Conservation (phyloP, 2,888 invertebrate genomes). For the Bugula neritina region DNA sequence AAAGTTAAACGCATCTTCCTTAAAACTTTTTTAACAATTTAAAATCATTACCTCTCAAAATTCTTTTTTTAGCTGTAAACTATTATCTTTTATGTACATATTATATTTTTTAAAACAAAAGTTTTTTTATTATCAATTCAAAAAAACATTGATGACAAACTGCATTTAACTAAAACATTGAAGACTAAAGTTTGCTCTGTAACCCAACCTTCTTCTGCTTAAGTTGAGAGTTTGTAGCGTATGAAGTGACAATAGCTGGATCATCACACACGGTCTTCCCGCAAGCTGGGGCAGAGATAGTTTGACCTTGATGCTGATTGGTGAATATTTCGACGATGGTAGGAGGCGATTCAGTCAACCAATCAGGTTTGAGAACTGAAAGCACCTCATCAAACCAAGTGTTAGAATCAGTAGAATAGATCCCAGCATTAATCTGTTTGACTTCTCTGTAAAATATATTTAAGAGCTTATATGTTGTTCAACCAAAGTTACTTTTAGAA, state of each 20-base stretch:
- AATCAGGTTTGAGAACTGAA: not conserved
- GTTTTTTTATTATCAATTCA: too few relatives aligned
- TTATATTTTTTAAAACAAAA: too few relatives aligned
- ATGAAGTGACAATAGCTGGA: conserved; percentile 39
- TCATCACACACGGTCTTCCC: conserved; percentile 47
- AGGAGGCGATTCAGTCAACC: not conserved
- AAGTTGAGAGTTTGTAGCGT: conserved; percentile 30
- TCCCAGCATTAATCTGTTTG: conserved; percentile 3
- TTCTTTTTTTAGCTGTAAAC: too few relatives aligned
- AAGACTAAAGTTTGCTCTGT: too few relatives aligned
- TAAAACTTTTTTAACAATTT: too few relatives aligned
- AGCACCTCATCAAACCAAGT: not conserved
- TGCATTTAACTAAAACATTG: too few relatives aligned
- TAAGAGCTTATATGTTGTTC: too few relatives aligned
- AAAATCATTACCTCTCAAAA: too few relatives aligned
- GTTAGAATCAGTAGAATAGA: not conserved
- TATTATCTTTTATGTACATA: too few relatives aligned
- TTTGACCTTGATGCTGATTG: conserved; percentile 3
- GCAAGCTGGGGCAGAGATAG: conserved; percentile 37
- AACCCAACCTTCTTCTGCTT: conserved; percentile 16
- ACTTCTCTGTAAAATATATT: not conserved
- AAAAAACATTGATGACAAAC: too few relatives aligned
- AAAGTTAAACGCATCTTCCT: too few relatives aligned
- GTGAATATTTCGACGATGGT: not conserved
- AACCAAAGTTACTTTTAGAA: too few relatives aligned